Evolutionary conservation across 2,888 invertebrate genomes (phyloP).

Genomic region (Neria commutata): DNA sequence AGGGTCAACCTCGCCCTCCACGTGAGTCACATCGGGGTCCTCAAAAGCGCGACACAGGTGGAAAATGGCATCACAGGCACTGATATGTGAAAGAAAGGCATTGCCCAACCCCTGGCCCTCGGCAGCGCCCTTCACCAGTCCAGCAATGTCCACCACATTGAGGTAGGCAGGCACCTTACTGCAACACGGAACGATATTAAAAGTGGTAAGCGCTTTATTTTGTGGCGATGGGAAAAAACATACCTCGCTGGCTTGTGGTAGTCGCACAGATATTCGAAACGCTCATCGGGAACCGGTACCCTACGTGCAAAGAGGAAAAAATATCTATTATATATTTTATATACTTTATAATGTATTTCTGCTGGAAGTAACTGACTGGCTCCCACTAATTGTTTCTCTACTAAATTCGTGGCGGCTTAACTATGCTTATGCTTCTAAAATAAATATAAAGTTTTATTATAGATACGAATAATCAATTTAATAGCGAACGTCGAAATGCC

Average conservation of each 20-base stretch:
- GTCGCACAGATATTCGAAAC: constrained; percentile 92
- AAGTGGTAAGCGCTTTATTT: not conserved
- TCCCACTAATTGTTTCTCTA: no score
- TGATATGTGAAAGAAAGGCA: constrained; percentile 97
- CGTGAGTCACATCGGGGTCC: constrained; percentile 96
- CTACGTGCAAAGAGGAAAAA: constrained; percentile 72
- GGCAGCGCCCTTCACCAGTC: constrained; percentile 96
- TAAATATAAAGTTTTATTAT: no score
- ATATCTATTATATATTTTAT: no score
- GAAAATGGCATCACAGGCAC: constrained; percentile 97
- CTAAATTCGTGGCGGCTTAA: no score
- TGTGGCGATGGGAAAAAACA: constrained; percentile 50
- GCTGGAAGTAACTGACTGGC: no score
- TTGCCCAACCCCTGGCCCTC: constrained; percentile 93
- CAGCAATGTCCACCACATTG: constrained; percentile 98
- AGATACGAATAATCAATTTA: no score
- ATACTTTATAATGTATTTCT: no score
- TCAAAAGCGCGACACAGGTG: constrained; percentile 97
- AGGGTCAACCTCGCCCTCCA: constrained; percentile 98
- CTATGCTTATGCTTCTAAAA: no score
- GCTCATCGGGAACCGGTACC: constrained; percentile 95
- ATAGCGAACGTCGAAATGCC: no score
- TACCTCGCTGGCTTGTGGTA: constrained; percentile 94
- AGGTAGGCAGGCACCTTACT: constrained; percentile 98
- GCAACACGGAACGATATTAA: no score